Evolutionary conservation across 53 echinoderm and acorn worm species (phyloP), one percentile per base, ranked within the genome.

Genomic region (Actinopyga echinites): DNA sequence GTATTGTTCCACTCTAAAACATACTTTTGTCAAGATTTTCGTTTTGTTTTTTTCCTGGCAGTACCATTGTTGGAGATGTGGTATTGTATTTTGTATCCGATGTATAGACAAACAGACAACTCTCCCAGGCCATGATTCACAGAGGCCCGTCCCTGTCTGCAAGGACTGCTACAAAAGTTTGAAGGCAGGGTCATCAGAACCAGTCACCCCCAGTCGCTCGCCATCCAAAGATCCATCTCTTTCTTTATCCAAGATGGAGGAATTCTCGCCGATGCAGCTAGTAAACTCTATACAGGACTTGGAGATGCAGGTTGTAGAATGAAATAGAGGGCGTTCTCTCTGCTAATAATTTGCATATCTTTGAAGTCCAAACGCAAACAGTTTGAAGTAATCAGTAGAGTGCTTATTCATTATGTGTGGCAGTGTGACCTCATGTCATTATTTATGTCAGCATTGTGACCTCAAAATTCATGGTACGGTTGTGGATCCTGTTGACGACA

Each of bases 91-190:
- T 90, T 99, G 99, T 84, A 99, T 94, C 79, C 87, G 99, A 2
- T 99, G 99, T 83, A 99, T 99, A 36, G 99, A 99, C 94, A 99
- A 99, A 66, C 99, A 99, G 81, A 99, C 99, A n/a, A 83, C 85
- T 11, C 88, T 99, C 17, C 99, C 99, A 19, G 99, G 99, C 62
- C 99, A 99, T 82, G 95, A 89, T 75, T 99, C 94, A 6, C 94
- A 99, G 83, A 90, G 99, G 56, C 99, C 99, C 6, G 92, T 95
- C 36, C 90, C 99, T 1, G 99, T 99, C 31, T 99, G 99, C 77
- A 74, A 94, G 65, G 94, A 92, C 19, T 99, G 99, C 86, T 99
- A 99, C 92, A 90, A 86, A 85, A 89, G 92, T 20, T 88, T 99
- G 56, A 99, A 99, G 79, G 85, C 88, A 15, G 99, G 99, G 23